These are phyloP conservation scores for Erinaceus europaeus DNA, from an alignment of 2,113 vertebrate genomes.

Conservation along the genomic window DNA sequence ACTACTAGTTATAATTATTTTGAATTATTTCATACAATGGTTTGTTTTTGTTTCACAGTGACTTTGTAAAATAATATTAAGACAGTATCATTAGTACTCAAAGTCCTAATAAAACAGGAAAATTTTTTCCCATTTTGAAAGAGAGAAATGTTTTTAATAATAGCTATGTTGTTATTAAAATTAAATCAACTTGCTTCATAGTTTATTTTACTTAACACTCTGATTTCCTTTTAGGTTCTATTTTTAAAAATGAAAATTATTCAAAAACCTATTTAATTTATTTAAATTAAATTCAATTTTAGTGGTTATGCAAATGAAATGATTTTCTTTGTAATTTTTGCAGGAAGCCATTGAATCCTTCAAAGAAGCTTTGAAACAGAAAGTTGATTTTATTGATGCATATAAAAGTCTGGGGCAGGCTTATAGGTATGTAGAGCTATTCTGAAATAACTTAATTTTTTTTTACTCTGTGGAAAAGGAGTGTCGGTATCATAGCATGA, in stretches of 20 bases:
- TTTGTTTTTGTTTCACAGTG: neutral
- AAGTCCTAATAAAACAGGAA: neutral
- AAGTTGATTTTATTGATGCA: constrained; percentile 96
- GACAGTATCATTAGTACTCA: neutral
- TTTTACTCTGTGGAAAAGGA: neutral
- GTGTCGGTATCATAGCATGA: too few species aligned
- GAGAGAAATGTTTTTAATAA: neutral
- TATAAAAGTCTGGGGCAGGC: constrained; percentile 99
- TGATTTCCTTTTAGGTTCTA: neutral
- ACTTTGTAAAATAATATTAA: neutral
- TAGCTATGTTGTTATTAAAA: neutral
- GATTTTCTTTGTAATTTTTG: constrained; percentile 13
- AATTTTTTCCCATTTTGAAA: neutral
- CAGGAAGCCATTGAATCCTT: constrained; percentile 98
- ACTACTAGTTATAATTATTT: neutral
- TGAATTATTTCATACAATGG: neutral
- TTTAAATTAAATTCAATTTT: neutral
- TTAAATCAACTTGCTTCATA: neutral
- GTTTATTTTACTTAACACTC: neutral
- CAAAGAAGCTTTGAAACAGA: constrained; percentile 96
- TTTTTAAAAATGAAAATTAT: neutral
- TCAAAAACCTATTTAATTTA: neutral
- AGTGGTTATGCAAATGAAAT: neutral
- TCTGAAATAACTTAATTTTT: too few species aligned
- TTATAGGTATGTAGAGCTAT: constrained; percentile 87